A percentile compares a stretch with the other conserved stretches of the same genome.
These are phyloP conservation scores for Cliona cf. orientalis DNA, from an alignment of 37 sponge, comb jelly and placozoan species.

Conservation along the genomic window DNA sequence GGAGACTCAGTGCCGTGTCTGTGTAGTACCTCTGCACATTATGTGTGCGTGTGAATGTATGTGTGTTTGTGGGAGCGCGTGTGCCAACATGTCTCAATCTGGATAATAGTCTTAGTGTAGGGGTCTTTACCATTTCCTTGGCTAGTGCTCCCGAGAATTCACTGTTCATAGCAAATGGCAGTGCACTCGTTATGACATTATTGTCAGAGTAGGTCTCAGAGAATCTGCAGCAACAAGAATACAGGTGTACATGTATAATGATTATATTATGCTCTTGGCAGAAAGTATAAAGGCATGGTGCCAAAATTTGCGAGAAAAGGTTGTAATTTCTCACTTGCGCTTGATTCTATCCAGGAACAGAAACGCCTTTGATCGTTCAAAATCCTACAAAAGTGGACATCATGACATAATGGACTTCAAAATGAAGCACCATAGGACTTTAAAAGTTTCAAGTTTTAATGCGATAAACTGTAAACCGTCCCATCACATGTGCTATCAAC, in stretches of 20 bases:
- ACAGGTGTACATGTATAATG: neutral
- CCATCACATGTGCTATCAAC: no score
- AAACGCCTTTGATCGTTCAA: conserved; percentile 87
- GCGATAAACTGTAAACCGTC: no score
- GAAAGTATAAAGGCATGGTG: neutral
- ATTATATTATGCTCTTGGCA: neutral
- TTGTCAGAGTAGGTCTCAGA: conserved; percentile 16
- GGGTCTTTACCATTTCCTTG: conserved; percentile 61
- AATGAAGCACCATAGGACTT: neutral
- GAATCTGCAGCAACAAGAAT: conserved; percentile 28
- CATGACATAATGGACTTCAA: no score
- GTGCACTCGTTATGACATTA: neutral
- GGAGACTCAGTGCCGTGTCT: conserved; percentile 17
- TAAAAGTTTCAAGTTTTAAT: neutral
- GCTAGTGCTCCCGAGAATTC: conserved; percentile 43
- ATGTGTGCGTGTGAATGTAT: neutral
- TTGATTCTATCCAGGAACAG: conserved; percentile 70
- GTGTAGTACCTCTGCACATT: conserved; percentile 16
- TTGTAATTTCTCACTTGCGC: conserved; percentile 26
- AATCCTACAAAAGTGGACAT: conserved; percentile 82
- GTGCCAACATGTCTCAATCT: neutral
- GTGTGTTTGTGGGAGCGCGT: neutral
- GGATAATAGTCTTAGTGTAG: no score
- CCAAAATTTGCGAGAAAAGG: no score
- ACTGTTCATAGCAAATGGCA: conserved; percentile 44